Conservation (phyloP, 2,113 vertebrate genomes). For the Buteo buteo region DNA sequence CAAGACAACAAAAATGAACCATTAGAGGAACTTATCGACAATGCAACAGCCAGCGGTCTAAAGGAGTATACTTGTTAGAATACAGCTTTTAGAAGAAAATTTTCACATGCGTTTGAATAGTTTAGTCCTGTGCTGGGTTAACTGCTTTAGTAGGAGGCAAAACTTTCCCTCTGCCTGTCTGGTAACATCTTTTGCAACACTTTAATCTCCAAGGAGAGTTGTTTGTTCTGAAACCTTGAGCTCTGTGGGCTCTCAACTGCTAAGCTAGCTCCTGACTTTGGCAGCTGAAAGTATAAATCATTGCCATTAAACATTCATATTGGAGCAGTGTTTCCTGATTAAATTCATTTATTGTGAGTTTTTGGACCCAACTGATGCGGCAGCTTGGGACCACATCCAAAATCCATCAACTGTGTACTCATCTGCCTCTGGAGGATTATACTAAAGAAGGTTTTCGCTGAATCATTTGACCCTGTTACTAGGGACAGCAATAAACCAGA, state of each 20-base stretch:
- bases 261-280: neutral
- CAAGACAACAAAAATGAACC: neutral
- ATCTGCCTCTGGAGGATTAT: neutral
- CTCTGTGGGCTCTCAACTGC: neutral
- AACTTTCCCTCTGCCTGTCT: neutral
- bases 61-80: neutral
- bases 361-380: neutral
- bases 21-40: neutral
- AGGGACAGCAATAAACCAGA: neutral
- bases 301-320: neutral
- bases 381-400: neutral
- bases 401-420: neutral
- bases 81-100: neutral
- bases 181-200: neutral
- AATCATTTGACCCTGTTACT: neutral
- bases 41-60: neutral
- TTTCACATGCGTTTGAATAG: neutral
- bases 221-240: slow-evolving; percentile 13
- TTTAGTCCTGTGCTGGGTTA: neutral
- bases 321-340: neutral
- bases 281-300: neutral
- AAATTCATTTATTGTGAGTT: neutral
- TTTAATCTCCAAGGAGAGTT: neutral
- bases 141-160: neutral
- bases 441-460: neutral